These are phyloP conservation scores for Cyprinodon diabolis DNA, from an alignment of 2,797 vertebrate genomes.

Conservation along the genomic window DNA sequence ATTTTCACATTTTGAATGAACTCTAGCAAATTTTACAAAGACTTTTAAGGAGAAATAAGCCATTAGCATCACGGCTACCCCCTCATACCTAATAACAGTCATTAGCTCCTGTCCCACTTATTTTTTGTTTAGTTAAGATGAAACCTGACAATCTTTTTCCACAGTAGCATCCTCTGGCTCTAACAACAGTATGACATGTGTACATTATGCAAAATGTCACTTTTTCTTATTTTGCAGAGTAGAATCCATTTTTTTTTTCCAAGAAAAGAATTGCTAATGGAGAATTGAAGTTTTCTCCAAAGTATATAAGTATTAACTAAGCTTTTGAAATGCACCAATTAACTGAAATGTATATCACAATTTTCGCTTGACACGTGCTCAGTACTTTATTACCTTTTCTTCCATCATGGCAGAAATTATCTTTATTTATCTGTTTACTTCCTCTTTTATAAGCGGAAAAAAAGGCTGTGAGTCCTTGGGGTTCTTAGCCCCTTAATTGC, in stretches of 20 bases:
- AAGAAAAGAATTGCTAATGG: too few species aligned
- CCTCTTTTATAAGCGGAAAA: not conserved
- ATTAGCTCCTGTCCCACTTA: too few species aligned
- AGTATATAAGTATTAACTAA: not conserved
- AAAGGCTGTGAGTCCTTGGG: not conserved
- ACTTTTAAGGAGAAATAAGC: not conserved
- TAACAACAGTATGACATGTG: too few species aligned
- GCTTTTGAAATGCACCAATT: not conserved
- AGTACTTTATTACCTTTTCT: not conserved
- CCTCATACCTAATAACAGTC: too few species aligned
- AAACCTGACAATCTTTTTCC: not conserved
- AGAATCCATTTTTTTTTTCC: too few species aligned
- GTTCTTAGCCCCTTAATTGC: conserved; percentile 14
- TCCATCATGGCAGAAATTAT: not conserved
- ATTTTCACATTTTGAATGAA: not conserved
- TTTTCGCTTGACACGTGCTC: not conserved
- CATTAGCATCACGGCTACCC: too few species aligned
- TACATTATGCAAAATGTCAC: too few species aligned
- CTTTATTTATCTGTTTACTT: conserved; percentile 5
- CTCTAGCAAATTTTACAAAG: not conserved
- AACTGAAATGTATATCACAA: not conserved
- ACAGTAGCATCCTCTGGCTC: not conserved
- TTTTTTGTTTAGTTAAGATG: too few species aligned
- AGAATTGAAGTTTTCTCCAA: too few species aligned
- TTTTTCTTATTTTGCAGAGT: too few species aligned